Conservation (phyloP, 2,113 vertebrate species). For the Leptodactylus fuscus region DNA sequence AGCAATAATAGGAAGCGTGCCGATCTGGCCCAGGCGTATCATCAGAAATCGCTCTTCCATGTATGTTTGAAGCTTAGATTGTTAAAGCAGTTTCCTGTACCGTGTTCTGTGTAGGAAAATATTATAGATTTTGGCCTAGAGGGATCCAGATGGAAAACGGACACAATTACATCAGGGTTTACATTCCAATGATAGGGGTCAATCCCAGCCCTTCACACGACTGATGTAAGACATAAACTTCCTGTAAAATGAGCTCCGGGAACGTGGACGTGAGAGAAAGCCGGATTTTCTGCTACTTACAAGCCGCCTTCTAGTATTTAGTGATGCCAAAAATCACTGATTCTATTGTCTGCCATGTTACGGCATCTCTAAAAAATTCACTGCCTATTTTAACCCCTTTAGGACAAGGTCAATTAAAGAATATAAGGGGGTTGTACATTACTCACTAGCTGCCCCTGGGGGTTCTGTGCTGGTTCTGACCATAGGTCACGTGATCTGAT, state of each 20-base stretch:
- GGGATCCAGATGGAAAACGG: conserved; percentile 45
- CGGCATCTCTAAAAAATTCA: background rate
- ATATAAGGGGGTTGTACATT: no score
- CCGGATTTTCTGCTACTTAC: background rate
- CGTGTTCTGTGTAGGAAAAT: conserved; percentile 40
- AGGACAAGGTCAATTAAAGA: background rate
- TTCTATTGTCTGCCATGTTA: background rate
- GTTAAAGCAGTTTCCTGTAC: conserved; percentile 41
- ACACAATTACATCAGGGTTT: conserved; percentile 40
- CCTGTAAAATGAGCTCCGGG: background rate
- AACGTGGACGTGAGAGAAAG: background rate
- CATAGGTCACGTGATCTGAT: no score
- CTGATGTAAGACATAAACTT: conserved; percentile 22
- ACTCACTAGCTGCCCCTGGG: no score
- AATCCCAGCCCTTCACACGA: background rate
- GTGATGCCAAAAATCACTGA: background rate
- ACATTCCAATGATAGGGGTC: conserved; percentile 33
- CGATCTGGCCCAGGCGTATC: background rate
- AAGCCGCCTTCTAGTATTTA: no score
- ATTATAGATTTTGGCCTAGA: background rate
- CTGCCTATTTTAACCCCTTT: background rate
- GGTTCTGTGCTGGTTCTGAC: no score
- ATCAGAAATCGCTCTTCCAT: conserved; percentile 33
- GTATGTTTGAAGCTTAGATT: conserved; percentile 18
- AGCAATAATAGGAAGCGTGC: conserved; percentile 25